phyloP scores from a whole-genome alignment of 2,888 invertebrate genomes.

The Proisotoma minuta region DNA sequence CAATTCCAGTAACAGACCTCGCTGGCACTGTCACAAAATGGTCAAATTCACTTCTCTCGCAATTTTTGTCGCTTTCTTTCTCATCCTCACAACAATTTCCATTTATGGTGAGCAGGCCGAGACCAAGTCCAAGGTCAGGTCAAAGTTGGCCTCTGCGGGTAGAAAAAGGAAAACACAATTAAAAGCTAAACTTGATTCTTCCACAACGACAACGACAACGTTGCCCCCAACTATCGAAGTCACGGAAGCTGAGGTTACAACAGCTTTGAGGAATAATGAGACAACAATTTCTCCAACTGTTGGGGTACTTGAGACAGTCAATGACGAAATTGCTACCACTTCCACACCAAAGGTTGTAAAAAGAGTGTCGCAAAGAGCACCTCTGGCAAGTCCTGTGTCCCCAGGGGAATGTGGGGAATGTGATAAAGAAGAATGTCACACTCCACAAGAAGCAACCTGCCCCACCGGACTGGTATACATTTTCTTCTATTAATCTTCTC shows the following conservation, averaged over 20 bases:
- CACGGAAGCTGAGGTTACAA: too few relatives aligned
- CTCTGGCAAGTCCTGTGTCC: not conserved
- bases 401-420: slow-evolving; percentile 36
- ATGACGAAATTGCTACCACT: not conserved
- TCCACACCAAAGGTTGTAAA: not conserved
- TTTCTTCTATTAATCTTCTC: slow-evolving; percentile 3
- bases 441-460: slow-evolving; percentile 24
- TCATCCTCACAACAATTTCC: not conserved
- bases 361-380: not conserved
- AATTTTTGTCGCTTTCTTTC: not conserved
- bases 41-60: slow-evolving; percentile 21
- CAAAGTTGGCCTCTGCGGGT: slow-evolving; percentile 6
- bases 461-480: slow-evolving; percentile 39
- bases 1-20: slow-evolving; percentile 2
- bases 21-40: slow-evolving; percentile 22
- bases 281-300: slow-evolving; percentile 2
- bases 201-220: not conserved
- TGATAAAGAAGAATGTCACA: slow-evolving; percentile 32
- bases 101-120: not conserved
- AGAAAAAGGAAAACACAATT: not conserved
- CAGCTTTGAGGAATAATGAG: not conserved
- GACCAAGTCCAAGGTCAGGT: slow-evolving; percentile 1
- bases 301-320: not conserved
- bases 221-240: too few relatives aligned
- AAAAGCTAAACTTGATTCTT: not conserved